Base-by-base conservation (phyloP, 2,888 invertebrate species). In the Ceraclea dissimilis region DNA sequence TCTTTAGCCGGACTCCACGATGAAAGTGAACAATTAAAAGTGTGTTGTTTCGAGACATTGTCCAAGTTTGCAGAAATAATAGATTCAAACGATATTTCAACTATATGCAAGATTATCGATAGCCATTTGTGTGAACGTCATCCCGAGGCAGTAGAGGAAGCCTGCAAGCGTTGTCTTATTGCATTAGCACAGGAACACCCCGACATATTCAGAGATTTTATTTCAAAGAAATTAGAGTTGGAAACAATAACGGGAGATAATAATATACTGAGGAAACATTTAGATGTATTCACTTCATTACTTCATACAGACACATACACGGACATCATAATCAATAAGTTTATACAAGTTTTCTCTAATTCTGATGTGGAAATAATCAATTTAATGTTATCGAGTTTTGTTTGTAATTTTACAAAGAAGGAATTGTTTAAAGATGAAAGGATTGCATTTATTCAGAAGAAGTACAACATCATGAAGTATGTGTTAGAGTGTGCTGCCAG, bases 21-120 rank as follows among this genome's bases (percentile, higher is more conserved):
- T 58, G 63, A 68, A 0, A 65, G 70, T 57, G 70, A 70, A 54
- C 76, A 79, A 57, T 70, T 79, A 56, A 77, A 77, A 66, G 68
- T 75, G 44, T 74, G 76, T 49, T 78, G 79, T 2, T 76, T 82
- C 43, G 71, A 73, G 63, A 78, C 79, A 48, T 66, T 84, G 22
- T 71, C 74, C 2, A 66, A 72, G 64, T 74, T 80, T 10, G 74
- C 70, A 48, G 67, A 72, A 58, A 70, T 69, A 48, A 63, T 85
- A 51, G 70, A 75, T 20, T 60, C 67, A 18, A 71, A 76, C 43
- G 69, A 80, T 39, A 74, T 83, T 11, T 62, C 72, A 44, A 71
- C 71, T n/a, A 70, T 83, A 56, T 79, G 82, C 56, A 74, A 79
- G 60, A 69, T 74, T 58, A 68, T 85, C 43, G 72, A 74, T 8